phyloP scores from a whole-genome alignment of 2,797 vertebrate genomes.

The Xenopus petersii region DNA sequence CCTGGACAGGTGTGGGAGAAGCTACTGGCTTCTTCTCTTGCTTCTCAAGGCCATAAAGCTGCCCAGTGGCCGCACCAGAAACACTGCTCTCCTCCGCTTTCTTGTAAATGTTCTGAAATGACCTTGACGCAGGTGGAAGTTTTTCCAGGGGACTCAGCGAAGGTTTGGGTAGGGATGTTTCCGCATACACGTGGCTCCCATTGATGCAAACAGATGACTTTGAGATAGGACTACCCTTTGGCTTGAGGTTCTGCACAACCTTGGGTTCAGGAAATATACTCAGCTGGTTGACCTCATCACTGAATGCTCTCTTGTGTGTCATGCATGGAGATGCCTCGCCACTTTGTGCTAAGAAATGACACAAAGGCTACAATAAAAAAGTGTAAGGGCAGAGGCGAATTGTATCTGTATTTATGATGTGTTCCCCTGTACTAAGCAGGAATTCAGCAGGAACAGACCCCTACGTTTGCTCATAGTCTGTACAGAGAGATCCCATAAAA shows the following conservation, averaged over 20 bases:
- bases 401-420: no score
- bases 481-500: no score
- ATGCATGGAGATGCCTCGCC: constrained; percentile 74
- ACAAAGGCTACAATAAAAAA: background rate
- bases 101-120: constrained; percentile 68
- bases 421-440: no score
- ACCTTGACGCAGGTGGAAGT: constrained; percentile 66
- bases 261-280: constrained; percentile 64
- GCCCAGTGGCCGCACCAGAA: constrained; percentile 67
- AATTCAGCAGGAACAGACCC: no score
- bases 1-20: constrained; percentile 65
- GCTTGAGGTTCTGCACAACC: constrained; percentile 70
- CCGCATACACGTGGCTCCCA: constrained; percentile 79
- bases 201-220: constrained; percentile 81
- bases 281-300: constrained; percentile 75
- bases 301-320: constrained; percentile 79
- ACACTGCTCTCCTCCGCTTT: constrained; percentile 50
- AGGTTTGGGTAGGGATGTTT: constrained; percentile 55
- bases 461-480: no score
- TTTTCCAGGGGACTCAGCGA: constrained; percentile 56
- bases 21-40: constrained; percentile 66
- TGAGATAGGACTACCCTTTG: constrained; percentile 72
- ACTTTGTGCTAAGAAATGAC: constrained; percentile 69
- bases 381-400: no score
- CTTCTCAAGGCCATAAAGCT: constrained; percentile 64